Evolutionary conservation across 2,113 vertebrate genomes (phyloP), one percentile per base, ranked within the genome.

Genomic region (Galbula dea): DNA sequence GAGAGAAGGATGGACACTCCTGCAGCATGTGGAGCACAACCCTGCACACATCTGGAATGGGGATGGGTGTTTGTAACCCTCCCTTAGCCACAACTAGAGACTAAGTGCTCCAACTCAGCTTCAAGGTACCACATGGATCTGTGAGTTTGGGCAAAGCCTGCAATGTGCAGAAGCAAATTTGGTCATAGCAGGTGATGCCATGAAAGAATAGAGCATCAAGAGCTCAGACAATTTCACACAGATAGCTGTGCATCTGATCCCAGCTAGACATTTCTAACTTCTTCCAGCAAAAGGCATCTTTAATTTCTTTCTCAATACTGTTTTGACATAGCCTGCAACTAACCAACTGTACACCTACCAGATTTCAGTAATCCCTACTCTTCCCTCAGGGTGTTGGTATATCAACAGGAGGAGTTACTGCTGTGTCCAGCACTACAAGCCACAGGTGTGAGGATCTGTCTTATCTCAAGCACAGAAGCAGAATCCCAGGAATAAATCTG

Each of bases 11-110:
- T 1, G 10, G 30, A 52, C 12, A 48, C 46, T 54, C 7, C 52
- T 36, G 10, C 41, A 82, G 23, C 46, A 17, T 32, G 13, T 5
- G 27, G 27, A 55, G 45, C 3, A 32, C 49, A 58, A 57, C 4
- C 18, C 21, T 0, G 1, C 46, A 49, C 1, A 1, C n/a, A n/a
- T n/a, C 6, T 1, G 1, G 45, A 66, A 55, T 0, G 3, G 39
- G 17, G 26, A 48, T 8, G 11, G 52, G n/a, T 73, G 12, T 11
- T 49, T 51, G 7, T 37, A 67, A 29, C 8, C 9, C 8, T 29
- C 34, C 39, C 36, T 30, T 34, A n/a, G 12, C 23, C 45, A 32
- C 55, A 63, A 57, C 15, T 0, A 5, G 36, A 45, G 23, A 57
- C 69, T 32, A 45, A 22, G 20, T 10, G 32, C 34, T 78, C 9